Conservation (phyloP, 2,113 vertebrate species). For the Ciconia stormi region DNA sequence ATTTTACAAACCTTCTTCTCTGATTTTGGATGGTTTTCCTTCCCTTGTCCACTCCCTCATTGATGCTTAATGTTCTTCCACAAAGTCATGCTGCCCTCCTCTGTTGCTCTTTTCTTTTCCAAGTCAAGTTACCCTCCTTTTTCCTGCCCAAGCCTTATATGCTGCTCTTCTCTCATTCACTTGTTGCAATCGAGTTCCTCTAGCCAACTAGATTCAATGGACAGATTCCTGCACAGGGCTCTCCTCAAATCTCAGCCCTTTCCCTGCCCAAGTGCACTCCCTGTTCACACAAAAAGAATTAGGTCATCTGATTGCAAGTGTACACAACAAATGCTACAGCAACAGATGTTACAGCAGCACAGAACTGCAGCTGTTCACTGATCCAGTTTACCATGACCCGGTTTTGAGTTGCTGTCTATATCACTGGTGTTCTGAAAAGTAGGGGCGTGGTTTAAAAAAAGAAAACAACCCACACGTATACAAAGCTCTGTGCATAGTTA, state of each 20-base stretch:
- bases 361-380: background rate
- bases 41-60: background rate
- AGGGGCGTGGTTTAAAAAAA: background rate
- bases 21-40: background rate
- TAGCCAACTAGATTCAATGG: background rate
- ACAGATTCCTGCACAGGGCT: background rate
- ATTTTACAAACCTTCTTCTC: background rate
- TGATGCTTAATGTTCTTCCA: background rate
- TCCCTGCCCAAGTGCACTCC: background rate
- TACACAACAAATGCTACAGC: conserved; percentile 4
- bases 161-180: background rate
- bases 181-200: background rate
- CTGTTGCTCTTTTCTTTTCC: background rate
- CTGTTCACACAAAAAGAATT: conserved; percentile 1
- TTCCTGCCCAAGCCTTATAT: background rate
- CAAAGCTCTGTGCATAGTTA: background rate
- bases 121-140: background rate
- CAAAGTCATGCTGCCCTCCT: background rate
- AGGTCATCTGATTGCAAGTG: background rate
- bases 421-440: background rate
- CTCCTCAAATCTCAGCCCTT: background rate
- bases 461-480: background rate
- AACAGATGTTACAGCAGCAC: background rate
- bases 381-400: background rate
- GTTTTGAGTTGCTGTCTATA: background rate